These are phyloP conservation scores for Sandelia bainsii DNA, from an alignment of 2,797 vertebrate genomes.

Conservation along the genomic window DNA sequence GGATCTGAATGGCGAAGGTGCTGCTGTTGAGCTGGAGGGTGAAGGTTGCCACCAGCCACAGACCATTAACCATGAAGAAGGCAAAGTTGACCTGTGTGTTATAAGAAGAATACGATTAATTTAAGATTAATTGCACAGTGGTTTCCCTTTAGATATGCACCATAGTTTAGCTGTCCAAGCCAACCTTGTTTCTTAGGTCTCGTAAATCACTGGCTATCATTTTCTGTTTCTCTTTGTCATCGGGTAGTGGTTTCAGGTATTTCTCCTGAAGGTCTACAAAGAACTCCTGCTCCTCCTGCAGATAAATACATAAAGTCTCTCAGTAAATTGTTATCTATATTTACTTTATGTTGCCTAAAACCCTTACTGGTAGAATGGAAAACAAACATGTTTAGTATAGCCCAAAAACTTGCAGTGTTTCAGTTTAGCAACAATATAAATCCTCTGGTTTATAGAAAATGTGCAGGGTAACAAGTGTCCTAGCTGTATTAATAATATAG, in stretches of 20 bases:
- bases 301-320: conserved; percentile 1
- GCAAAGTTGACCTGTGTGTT: conserved; percentile 73
- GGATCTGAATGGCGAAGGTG: conserved; percentile 47
- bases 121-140: too few species aligned
- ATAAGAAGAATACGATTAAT: neutral
- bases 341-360: neutral
- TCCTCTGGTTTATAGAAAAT: neutral
- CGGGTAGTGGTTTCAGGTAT: conserved; percentile 75
- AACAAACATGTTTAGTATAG: too few species aligned
- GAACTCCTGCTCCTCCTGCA: conserved; percentile 73
- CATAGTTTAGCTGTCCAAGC: accelerated
- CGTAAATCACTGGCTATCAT: conserved; percentile 57
- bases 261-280: conserved; percentile 62
- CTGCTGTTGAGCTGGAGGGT: conserved; percentile 59
- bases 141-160: neutral
- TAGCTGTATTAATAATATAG: neutral
- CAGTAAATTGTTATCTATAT: neutral
- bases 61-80: conserved; percentile 74
- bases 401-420: too few species aligned
- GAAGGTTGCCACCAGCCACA: conserved; percentile 79
- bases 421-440: too few species aligned
- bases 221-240: conserved; percentile 70
- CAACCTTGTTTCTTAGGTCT: conserved; percentile 79
- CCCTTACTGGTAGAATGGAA: neutral
- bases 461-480: too few species aligned